A percentile compares a stretch with the other conserved stretches of the same genome.
phyloP scores from a whole-genome alignment of 2,113 vertebrate species.

The western clawed frog (Xenopus tropicalis) region UCB_Xtro_10.0 CM004444.2:140587001-140587500 shows the following conservation, averaged over 20 bases:
- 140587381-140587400: constrained; percentile 17
- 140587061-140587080: constrained; percentile 33
- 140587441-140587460: constrained; percentile 4
- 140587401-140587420: constrained; percentile 41
- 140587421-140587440: not conserved
- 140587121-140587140: not conserved
- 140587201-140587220: no score
- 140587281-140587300: not conserved
- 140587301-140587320: no score
- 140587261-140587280: constrained; percentile 16
- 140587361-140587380: constrained; percentile 38
- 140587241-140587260: not conserved
- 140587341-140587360: constrained; percentile 14
- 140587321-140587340: no score
- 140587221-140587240: not conserved
- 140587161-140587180: no score
- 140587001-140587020: constrained; percentile 15
- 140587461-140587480: not conserved
- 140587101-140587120: constrained; percentile 4
- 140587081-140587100: constrained; percentile 4
- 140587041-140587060: constrained; percentile 36
- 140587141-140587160: not conserved
- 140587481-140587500: not conserved
- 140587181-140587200: no score
- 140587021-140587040: constrained; percentile 33